A percentile compares a stretch with the other conserved stretches of the same genome.
Evolutionary conservation across 1,140 invertebrate genomes (phyloP).

Genomic region (Drosophila asahinai): DNA sequence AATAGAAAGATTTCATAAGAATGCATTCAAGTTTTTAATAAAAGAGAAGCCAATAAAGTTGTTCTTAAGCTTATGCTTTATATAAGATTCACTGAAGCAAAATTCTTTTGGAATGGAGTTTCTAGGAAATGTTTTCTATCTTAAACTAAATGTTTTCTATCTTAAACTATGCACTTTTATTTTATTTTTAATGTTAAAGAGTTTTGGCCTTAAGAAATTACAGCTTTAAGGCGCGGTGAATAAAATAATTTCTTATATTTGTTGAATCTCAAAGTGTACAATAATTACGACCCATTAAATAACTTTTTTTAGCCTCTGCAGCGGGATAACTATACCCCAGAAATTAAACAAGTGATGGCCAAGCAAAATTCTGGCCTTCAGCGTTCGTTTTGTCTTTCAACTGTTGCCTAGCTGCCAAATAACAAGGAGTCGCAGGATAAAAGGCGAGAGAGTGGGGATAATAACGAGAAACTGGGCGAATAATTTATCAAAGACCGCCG

Average conservation of each 20-base stretch:
- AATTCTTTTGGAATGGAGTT: background rate
- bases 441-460: slow-evolving; percentile 9
- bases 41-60: background rate
- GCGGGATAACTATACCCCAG: background rate
- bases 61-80: too few relatives aligned
- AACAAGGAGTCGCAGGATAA: background rate
- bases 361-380: slow-evolving; percentile 4
- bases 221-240: background rate
- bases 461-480: slow-evolving; percentile 35
- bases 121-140: background rate
- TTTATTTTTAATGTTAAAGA: background rate
- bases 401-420: slow-evolving; percentile 44
- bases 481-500: slow-evolving; percentile 78
- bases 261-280: background rate
- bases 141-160: background rate
- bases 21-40: background rate
- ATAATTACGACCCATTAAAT: slow-evolving; percentile 54
- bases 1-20: background rate
- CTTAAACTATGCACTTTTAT: background rate
- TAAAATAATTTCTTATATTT: background rate
- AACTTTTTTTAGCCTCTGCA: slow-evolving; percentile 14
- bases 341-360: slow-evolving; percentile 55
- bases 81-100: background rate
- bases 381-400: slow-evolving; percentile 31
- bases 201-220: too few relatives aligned